A percentile compares a stretch with the other conserved stretches of the same genome.
phyloP scores from a whole-genome alignment of 1,140 invertebrate species.

The Gryllus bimaculatus region DNA sequence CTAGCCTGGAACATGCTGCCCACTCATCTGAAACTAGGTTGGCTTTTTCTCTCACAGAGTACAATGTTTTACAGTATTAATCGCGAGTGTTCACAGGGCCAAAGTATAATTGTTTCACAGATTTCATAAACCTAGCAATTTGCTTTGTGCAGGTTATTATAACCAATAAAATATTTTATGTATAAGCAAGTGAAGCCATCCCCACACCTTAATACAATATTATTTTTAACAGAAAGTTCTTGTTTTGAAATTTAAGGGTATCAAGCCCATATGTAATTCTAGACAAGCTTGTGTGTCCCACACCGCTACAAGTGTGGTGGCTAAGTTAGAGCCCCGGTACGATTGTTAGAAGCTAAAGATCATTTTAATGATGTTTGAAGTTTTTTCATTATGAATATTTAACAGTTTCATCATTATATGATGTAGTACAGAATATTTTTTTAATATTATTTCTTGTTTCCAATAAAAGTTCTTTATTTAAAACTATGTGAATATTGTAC shows the following conservation, averaged over 20 bases:
- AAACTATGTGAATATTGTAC: not conserved
- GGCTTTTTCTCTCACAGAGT: not conserved
- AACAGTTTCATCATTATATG: slow-evolving; percentile 2
- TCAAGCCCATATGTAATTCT: not conserved
- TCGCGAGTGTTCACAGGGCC: not conserved
- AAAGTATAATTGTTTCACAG: not conserved
- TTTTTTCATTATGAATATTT: slow-evolving; percentile 2
- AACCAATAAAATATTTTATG: not conserved
- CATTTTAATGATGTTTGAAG: not conserved
- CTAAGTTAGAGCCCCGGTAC: not conserved
- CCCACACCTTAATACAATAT: not conserved
- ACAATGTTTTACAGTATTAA: not conserved
- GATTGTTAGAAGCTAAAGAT: slow-evolving; percentile 1
- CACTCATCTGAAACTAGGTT: not conserved
- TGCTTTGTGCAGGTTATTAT: not conserved
- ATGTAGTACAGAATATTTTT: not conserved
- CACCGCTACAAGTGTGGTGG: not conserved
- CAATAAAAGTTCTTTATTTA: slow-evolving; percentile 2
- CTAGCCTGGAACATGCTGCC: not conserved
- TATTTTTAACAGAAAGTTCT: not conserved
- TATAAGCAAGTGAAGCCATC: not conserved
- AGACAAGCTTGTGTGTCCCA: not conserved
- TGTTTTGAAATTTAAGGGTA: slow-evolving; percentile 1
- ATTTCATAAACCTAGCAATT: not conserved
- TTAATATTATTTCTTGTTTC: slow-evolving; percentile 6